Conservation (phyloP, 2,113 vertebrate genomes). For the Cyrtonyx montezumae region DNA sequence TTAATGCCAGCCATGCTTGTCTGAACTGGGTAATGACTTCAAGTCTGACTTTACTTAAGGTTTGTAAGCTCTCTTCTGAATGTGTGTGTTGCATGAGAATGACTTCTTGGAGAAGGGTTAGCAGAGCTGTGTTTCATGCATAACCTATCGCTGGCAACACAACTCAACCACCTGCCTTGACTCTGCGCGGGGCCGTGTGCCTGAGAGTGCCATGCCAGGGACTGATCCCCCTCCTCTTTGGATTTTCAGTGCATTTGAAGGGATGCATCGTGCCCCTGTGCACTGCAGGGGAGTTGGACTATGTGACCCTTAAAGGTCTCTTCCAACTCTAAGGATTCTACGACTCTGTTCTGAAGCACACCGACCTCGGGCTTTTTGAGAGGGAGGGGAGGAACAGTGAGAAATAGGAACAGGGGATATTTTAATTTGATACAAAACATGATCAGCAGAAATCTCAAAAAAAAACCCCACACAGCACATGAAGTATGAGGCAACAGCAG, state of each 20-base stretch:
- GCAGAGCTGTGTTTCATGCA: not conserved
- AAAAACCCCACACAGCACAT: fast-evolving
- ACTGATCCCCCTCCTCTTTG: not conserved
- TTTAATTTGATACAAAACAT: not conserved
- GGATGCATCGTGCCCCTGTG: fast-evolving
- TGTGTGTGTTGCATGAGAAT: not conserved
- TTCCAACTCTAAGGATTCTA: no score
- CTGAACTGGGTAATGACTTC: fast-evolving
- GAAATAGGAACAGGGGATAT: not conserved
- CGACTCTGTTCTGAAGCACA: fast-evolving
- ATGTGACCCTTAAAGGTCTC: no score
- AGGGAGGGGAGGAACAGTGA: not conserved
- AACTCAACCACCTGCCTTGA: not conserved
- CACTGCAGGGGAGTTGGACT: no score
- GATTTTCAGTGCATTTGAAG: fast-evolving
- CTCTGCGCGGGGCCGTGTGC: not conserved
- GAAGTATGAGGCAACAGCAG: not conserved
- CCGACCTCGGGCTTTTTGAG: not conserved
- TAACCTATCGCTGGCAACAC: not conserved
- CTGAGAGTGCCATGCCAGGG: not conserved
- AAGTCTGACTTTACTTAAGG: not conserved
- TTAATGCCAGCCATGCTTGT: not conserved
- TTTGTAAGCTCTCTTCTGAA: not conserved
- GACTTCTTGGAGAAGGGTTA: not conserved
- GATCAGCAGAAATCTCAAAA: not conserved